Base-by-base conservation (phyloP, 2,797 vertebrate genomes). In the Hapalemur alaotrensis region DNA sequence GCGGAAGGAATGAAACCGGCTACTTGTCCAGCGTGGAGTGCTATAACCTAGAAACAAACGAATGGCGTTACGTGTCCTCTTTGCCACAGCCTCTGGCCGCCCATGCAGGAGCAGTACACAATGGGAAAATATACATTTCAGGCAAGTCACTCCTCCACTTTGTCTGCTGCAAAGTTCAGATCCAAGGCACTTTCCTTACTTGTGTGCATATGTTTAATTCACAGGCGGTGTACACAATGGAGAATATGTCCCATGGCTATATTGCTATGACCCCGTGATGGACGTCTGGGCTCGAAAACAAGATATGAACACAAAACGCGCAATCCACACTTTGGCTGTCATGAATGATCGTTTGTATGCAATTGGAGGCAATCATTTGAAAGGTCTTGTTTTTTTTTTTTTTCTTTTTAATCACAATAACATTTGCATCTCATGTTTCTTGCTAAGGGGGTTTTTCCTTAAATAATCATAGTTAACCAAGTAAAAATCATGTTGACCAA, bases 231-330 rank as follows among this genome's bases (percentile, higher is more conserved):
- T 99, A 70, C 99, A 99, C 98, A 99, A 99, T 95, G 99, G 99
- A 93, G 99, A 99, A 87, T 99, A 99, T 0, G 99, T 99, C 76
- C 99, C 99, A 69, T 99, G 99, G 99, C 99, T 99, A n/a, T 99
- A 99, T 98, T 99, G 99, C 98, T 99, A 99, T 83, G 99, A 99
- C 98, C 99, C 99, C 0, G 97, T 99, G 97, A 99, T 99, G 99
- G 99, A 99, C 48, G 99, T 99, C 98, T 99, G 99, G 99, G 99
- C 99, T 97, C 98, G 99, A 96, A 99, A 99, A 98, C 99, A 99
- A 98, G 99, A 99, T 98, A 99, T 99, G 99, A 99, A 99, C 99
- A 99, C 99, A 96, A 99, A 99, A 98, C 99, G 99, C 3, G 99
- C 99, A 59, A 99, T 99, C 98, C 99, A 99, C 96, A 99, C 99